Base-by-base conservation (phyloP, 2,888 invertebrate genomes). In the Deilephila elpenor region DNA sequence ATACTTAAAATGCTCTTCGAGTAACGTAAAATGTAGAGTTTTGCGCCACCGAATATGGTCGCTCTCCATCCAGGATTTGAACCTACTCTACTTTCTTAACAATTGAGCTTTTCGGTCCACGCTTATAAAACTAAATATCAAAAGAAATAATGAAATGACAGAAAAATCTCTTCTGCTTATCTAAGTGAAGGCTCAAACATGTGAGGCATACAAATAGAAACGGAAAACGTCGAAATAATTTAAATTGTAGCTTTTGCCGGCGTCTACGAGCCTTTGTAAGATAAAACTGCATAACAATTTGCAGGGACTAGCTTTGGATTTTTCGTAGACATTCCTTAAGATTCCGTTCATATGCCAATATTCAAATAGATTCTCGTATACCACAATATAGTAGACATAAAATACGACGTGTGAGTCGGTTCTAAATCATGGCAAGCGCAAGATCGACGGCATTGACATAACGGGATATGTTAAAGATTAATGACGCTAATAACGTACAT, bases 381-480 rank as follows among this genome's bases (percentile, higher is more conserved):
- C 34, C 17, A 67, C 56, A 7, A 71, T 75, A 77, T 77, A 76
- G 73, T 75, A 62, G 77, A 77, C 70, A 75, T 77, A 76, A 75
- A 76, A 67, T 51, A 51, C 67, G 51, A 73, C 32, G 76, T 77
- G 76, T 74, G 72, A 75, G 71, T 71, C 71, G 75, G 71, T 73
- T 78, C 76, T 76, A 78, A 70, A 79, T 80, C 82, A 84, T 81
- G 79, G 78, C 79, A 79, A 77, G 78, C 77, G 76, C 77, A 74
- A 74, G 77, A 84, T 86, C 82, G 79, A 77, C 76, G 78, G 80
- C 79, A 80, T 82, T 83, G 84, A 86, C 82, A 86, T 91, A 92
- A 91, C 92, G 92, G 91, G 80, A 88, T 78, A 80, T 77, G 76
- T 78, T 77, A 79, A 80, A 89, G 90, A 92, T 91, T 89, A 90